phyloP scores from a whole-genome alignment of 2,113 vertebrate species.

The Neotragus pygmaeus region DNA sequence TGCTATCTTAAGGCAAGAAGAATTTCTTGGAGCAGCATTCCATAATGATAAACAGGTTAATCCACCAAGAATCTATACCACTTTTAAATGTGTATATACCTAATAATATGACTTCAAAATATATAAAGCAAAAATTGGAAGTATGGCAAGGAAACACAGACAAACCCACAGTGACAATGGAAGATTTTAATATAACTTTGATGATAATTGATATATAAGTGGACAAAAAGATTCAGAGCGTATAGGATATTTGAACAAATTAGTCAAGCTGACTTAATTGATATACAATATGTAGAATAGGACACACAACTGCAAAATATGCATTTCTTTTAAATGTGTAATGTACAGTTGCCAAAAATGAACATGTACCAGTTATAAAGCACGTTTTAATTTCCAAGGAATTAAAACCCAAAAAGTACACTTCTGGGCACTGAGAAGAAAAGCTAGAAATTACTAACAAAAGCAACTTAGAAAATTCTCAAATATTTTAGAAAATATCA shows the following conservation, averaged over 20 bases:
- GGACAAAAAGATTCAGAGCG: not conserved
- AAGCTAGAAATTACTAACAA: not conserved
- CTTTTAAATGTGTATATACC: not conserved
- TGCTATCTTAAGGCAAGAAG: not conserved
- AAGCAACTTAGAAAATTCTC: not conserved
- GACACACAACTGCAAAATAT: not conserved
- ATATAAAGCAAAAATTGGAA: not conserved
- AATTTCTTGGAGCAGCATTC: not conserved
- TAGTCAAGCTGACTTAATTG: not conserved
- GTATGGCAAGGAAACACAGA: not conserved
- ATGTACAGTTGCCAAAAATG: not conserved
- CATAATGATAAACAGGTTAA: not conserved
- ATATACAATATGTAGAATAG: not conserved
- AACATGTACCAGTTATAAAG: not conserved
- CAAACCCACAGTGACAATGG: not conserved
- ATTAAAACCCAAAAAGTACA: not conserved
- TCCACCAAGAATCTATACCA: not conserved
- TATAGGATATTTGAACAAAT: not conserved
- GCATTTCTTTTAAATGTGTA: not conserved
- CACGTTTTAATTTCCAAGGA: not conserved
- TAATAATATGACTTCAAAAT: not conserved
- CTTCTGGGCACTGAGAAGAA: not conserved
- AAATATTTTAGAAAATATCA: not conserved
- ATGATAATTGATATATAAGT: not conserved
- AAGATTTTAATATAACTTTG: not conserved